A percentile compares a stretch with the other conserved stretches of the same genome.
Evolutionary conservation across 2,888 invertebrate species (phyloP).

Genomic region (Bombylius discolor): DNA sequence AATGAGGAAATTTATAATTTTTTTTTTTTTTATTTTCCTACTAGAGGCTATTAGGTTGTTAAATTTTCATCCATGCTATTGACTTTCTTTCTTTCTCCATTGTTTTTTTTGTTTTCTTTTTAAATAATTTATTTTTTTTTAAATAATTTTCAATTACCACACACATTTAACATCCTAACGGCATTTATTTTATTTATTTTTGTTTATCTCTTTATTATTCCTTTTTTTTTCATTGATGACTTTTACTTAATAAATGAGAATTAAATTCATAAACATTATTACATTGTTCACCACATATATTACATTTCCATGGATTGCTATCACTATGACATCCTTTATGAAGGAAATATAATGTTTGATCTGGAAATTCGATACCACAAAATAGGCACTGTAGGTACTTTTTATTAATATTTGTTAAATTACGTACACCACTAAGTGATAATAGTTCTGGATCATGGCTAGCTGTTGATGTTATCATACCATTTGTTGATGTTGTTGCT

Average conservation of each 20-base stretch:
- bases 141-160: no score
- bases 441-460: slow-evolving; percentile 46
- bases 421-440: slow-evolving; percentile 34
- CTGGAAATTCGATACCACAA: slow-evolving; percentile 90
- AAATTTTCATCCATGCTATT: no score
- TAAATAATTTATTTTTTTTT: no score
- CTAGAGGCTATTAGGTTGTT: no score
- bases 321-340: slow-evolving; percentile 98
- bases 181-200: no score
- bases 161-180: no score
- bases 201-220: no score
- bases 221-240: slow-evolving; percentile 54
- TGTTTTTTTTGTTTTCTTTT: no score
- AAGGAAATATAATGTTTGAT: slow-evolving; percentile 89
- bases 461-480: slow-evolving; percentile 56
- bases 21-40: no score
- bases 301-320: slow-evolving; percentile 93
- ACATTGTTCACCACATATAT: slow-evolving; percentile 92
- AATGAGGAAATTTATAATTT: no score
- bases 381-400: slow-evolving; percentile 66
- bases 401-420: slow-evolving; percentile 20
- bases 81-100: no score
- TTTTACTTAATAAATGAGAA: slow-evolving; percentile 86
- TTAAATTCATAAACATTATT: slow-evolving; percentile 95
- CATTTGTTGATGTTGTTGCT: slow-evolving; percentile 42